Conservation (phyloP, 1,140 invertebrate genomes). For the Drosophila elegans region DNA sequence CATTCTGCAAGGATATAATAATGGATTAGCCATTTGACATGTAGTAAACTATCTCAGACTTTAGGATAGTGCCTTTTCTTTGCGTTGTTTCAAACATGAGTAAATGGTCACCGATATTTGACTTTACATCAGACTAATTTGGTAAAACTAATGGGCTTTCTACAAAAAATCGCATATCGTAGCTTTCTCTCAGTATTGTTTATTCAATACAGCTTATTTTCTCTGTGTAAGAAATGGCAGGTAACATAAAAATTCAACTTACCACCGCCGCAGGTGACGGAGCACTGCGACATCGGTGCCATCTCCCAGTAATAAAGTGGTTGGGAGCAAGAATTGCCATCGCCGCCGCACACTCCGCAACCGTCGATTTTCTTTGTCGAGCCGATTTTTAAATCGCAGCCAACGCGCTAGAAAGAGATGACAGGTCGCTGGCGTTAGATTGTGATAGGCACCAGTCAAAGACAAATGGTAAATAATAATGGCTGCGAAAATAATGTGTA, state of each 20-base stretch:
- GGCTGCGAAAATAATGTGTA: slow-evolving; percentile 74
- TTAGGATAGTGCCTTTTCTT: no score
- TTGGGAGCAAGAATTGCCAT: slow-evolving; percentile 92
- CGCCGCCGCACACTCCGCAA: slow-evolving; percentile 95
- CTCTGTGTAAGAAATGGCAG: neutral
- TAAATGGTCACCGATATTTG: no score
- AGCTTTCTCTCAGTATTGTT: no score
- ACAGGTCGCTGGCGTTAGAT: slow-evolving; percentile 8
- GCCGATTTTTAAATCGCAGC: slow-evolving; percentile 94
- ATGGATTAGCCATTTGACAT: no score
- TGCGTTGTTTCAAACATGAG: no score
- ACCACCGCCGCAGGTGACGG: slow-evolving; percentile 96
- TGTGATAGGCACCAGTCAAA: neutral
- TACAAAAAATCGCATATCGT: no score
- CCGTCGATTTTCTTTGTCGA: slow-evolving; percentile 93
- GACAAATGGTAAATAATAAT: slow-evolving; percentile 45
- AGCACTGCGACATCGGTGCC: slow-evolving; percentile 92
- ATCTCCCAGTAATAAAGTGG: slow-evolving; percentile 94
- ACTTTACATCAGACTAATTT: no score
- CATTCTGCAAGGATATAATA: no score
- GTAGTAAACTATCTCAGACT: no score
- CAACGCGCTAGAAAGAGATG: slow-evolving; percentile 90
- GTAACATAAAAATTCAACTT: slow-evolving; percentile 76
- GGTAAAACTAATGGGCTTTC: no score
- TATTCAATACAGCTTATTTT: neutral